Conservation (phyloP, 37 sponge, comb jelly and placozoan species). For the Ephydatia muelleri region DNA sequence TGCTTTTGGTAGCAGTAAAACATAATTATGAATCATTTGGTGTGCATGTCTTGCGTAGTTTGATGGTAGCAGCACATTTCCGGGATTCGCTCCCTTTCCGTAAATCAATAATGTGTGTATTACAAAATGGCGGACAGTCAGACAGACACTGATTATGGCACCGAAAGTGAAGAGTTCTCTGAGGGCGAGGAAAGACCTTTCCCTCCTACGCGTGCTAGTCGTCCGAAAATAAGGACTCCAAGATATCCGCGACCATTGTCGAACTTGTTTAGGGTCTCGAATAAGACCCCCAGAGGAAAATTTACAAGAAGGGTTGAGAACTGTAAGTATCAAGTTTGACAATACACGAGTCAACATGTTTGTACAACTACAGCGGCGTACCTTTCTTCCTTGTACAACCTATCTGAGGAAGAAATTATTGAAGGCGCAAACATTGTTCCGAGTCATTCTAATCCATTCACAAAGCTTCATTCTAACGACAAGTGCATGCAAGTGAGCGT, state of each 20-base stretch:
- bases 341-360: not conserved
- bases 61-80: not conserved
- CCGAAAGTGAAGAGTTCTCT: conserved; percentile 21
- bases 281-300: conserved; percentile 24
- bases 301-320: conserved; percentile 58
- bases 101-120: not conserved
- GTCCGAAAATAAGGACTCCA: not conserved
- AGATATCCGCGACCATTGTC: conserved; percentile 54
- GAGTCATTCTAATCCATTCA: conserved; percentile 35
- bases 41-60: not conserved
- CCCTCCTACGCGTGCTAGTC: conserved; percentile 13
- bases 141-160: not conserved
- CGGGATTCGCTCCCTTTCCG: not conserved
- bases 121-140: not conserved
- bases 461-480: conserved; percentile 30
- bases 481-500: conserved; percentile 45
- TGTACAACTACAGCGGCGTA: conserved; percentile 31
- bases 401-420: conserved; percentile 55
- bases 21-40: not conserved
- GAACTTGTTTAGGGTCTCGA: conserved; percentile 26
- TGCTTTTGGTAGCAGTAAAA: conserved; percentile 21
- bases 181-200: conserved; percentile 41
- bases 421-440: conserved; percentile 31
- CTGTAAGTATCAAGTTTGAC: conserved; percentile 28
- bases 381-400: conserved; percentile 27